Conservation (phyloP, 2,797 vertebrate species). For the Eidolon dupreanum region DNA sequence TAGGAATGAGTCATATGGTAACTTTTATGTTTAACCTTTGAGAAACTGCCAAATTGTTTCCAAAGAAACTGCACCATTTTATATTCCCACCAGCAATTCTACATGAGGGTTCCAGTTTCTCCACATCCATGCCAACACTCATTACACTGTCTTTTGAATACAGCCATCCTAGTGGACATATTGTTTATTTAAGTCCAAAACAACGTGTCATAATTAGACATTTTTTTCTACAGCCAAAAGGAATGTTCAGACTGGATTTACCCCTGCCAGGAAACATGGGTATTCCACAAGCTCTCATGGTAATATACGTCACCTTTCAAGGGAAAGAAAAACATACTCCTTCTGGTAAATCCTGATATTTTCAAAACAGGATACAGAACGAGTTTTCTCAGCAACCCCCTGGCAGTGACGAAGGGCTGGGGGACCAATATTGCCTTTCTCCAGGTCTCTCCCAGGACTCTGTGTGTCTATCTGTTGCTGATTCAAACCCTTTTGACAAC, state of each 20-base stretch:
- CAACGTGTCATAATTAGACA: background rate
- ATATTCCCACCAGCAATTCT: background rate
- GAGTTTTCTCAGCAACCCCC: background rate
- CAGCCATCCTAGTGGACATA: background rate
- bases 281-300: background rate
- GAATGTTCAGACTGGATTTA: background rate
- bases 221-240: background rate
- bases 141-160: background rate
- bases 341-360: background rate
- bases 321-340: background rate
- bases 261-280: background rate
- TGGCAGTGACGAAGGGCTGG: background rate
- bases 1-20: background rate
- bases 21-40: background rate
- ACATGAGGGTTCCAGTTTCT: background rate
- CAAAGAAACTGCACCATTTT: background rate
- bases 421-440: background rate
- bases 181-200: background rate
- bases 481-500: conserved; percentile 57
- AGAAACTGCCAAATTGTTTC: background rate
- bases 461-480: background rate
- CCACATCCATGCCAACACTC: background rate
- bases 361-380: background rate
- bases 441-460: background rate
- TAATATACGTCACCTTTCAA: background rate